These are phyloP conservation scores for Ctenosaura bakeri DNA, from an alignment of 2,797 vertebrate species.

Conservation along the genomic window DNA sequence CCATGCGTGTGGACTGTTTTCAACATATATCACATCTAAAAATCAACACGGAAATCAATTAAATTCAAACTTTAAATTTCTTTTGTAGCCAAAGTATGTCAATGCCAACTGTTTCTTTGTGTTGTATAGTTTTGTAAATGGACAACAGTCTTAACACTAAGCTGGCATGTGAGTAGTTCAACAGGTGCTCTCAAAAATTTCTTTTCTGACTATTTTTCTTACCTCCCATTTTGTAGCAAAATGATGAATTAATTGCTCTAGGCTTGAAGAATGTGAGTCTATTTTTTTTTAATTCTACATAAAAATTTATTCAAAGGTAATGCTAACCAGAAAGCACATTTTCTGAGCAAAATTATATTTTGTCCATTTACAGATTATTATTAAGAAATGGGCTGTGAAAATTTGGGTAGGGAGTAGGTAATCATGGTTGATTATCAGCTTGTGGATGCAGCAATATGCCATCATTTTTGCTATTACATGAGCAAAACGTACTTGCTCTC, in stretches of 20 bases:
- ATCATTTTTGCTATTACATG: constrained; percentile 16
- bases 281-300: neutral
- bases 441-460: constrained; percentile 40
- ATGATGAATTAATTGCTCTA: neutral
- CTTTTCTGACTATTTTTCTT: neutral
- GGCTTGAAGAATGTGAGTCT: neutral
- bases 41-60: neutral
- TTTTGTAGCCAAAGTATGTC: neutral
- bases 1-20: neutral
- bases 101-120: neutral
- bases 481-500: neutral
- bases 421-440: constrained; percentile 27
- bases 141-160: neutral
- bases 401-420: neutral
- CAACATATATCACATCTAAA: neutral
- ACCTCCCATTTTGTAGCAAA: neutral
- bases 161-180: neutral
- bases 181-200: neutral
- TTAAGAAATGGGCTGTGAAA: neutral
- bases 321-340: constrained; percentile 43
- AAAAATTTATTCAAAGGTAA: neutral
- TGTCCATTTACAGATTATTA: constrained; percentile 45
- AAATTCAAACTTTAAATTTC: neutral
- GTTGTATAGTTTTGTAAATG: neutral
- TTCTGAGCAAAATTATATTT: constrained; percentile 44